Conservation (phyloP, 2,888 invertebrate species). For the Malachius bipustulatus region DNA sequence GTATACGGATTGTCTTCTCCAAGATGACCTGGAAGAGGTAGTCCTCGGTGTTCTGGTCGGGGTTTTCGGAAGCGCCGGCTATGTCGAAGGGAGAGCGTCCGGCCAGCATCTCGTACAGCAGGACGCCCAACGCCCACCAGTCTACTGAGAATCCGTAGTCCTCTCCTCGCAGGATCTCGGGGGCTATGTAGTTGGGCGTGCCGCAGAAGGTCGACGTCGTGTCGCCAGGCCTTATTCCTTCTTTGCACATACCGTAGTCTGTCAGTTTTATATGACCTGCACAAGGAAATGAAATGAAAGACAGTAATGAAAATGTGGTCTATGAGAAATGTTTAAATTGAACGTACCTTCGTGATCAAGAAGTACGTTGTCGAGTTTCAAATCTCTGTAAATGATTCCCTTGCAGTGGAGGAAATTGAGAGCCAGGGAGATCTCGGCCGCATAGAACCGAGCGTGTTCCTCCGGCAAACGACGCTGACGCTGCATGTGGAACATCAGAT, state of each 20-base stretch:
- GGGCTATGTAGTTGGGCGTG: slow-evolving; percentile 98
- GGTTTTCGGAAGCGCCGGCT: slow-evolving; percentile 94
- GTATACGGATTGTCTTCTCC: slow-evolving; percentile 98
- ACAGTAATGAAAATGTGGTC: too few relatives aligned
- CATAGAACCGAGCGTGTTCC: slow-evolving; percentile 96
- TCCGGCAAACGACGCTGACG: slow-evolving; percentile 90
- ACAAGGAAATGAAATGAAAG: too few relatives aligned
- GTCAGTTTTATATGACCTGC: slow-evolving; percentile 98
- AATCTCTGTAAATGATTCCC: slow-evolving; percentile 95
- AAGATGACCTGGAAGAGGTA: slow-evolving; percentile 94
- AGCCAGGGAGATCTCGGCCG: too few relatives aligned
- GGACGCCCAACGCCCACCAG: slow-evolving; percentile 97
- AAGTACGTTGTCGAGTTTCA: slow-evolving; percentile 94
- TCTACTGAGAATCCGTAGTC: too few relatives aligned
- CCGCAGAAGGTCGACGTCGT: slow-evolving; percentile 94
- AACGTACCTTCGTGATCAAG: slow-evolving; percentile 97
- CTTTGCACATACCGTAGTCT: slow-evolving; percentile 99
- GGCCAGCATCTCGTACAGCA: slow-evolving; percentile 97
- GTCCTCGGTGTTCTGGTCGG: slow-evolving; percentile 98
- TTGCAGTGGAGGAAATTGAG: slow-evolving; percentile 96
- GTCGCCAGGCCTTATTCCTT: slow-evolving; percentile 88
- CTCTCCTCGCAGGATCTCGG: too few relatives aligned
- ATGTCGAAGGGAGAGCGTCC: too few relatives aligned
- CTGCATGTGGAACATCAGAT: too few relatives aligned
- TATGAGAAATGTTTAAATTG: too few relatives aligned